Conservation (phyloP, 2,888 invertebrate genomes). For the Camptogramma bilineatum region DNA sequence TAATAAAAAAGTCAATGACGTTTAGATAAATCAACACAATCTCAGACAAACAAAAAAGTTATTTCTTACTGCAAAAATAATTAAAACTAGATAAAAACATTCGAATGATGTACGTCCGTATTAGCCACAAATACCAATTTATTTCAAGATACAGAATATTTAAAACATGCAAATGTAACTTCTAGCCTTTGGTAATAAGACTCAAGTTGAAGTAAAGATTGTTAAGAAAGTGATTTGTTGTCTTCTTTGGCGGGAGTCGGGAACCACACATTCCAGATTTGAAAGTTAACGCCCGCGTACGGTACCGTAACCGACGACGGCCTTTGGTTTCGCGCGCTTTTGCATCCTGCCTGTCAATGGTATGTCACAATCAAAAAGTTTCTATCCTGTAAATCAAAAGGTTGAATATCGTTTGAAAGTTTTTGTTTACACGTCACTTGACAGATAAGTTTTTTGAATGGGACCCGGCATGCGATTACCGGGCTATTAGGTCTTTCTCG, state of each 20-base stretch:
- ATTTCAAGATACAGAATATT: neutral
- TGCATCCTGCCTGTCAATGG: slow-evolving; percentile 46
- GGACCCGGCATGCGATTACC: slow-evolving; percentile 40
- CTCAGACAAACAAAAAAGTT: too few relatives aligned
- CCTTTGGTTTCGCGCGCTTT: slow-evolving; percentile 32
- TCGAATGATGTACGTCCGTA: slow-evolving; percentile 23
- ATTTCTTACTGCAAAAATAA: slow-evolving; percentile 8
- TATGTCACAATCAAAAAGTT: rapidly evolving
- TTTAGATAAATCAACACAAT: too few relatives aligned
- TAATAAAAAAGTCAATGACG: too few relatives aligned
- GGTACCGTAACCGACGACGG: slow-evolving; percentile 69
- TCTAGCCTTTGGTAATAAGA: neutral
- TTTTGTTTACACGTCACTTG: slow-evolving; percentile 36
- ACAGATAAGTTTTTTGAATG: slow-evolving; percentile 39
- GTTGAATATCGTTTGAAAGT: slow-evolving; percentile 39
- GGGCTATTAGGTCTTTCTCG: slow-evolving; percentile 43
- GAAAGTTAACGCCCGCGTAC: slow-evolving; percentile 61
- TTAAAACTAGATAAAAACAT: slow-evolving; percentile 14
- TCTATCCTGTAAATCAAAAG: slow-evolving; percentile 35
- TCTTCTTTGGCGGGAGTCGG: slow-evolving; percentile 38
- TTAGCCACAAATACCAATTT: slow-evolving; percentile 15
- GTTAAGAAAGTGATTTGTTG: slow-evolving; percentile 13
- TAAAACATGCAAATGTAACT: neutral
- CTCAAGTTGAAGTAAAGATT: slow-evolving; percentile 2
- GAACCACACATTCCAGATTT: slow-evolving; percentile 49